Conservation (phyloP, 1,140 invertebrate species). For the Bombus turneri region DNA sequence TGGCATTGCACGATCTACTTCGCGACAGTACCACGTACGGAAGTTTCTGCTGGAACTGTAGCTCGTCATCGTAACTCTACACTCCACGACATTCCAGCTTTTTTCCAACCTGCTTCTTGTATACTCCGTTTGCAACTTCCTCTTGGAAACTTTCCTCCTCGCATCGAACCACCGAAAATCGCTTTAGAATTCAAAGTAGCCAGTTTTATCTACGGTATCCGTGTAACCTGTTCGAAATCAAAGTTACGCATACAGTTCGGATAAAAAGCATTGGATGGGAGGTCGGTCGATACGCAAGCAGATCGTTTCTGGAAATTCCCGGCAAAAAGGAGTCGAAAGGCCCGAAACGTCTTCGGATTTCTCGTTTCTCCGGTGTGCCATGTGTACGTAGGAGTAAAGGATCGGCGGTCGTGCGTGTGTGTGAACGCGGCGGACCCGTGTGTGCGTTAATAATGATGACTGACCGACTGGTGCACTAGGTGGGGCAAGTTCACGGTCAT, state of each 20-base stretch:
- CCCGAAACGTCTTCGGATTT: constrained; percentile 33
- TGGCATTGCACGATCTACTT: neutral
- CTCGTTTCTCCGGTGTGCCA: constrained; percentile 33
- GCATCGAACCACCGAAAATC: neutral
- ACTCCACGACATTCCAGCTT: neutral
- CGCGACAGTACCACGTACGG: neutral
- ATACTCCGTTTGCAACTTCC: too few species aligned
- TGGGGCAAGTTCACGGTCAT: constrained; percentile 77
- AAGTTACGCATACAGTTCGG: neutral
- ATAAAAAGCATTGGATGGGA: neutral
- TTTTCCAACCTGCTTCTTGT: neutral
- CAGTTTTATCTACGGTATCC: too few species aligned
- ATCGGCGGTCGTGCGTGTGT: constrained; percentile 18
- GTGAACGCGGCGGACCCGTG: constrained; percentile 34
- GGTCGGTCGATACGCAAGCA: neutral
- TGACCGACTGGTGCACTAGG: constrained; percentile 72
- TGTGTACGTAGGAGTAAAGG: constrained; percentile 49
- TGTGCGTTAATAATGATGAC: constrained; percentile 75
- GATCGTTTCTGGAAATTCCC: neutral
- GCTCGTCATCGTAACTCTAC: neutral
- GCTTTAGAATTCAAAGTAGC: too few species aligned
- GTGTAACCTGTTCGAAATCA: neutral
- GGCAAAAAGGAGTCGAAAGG: neutral
- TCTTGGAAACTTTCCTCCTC: neutral
- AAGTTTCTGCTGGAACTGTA: neutral